phyloP scores from a whole-genome alignment of 2,888 invertebrate species.

The Pristionchus entomophagus region DNA sequence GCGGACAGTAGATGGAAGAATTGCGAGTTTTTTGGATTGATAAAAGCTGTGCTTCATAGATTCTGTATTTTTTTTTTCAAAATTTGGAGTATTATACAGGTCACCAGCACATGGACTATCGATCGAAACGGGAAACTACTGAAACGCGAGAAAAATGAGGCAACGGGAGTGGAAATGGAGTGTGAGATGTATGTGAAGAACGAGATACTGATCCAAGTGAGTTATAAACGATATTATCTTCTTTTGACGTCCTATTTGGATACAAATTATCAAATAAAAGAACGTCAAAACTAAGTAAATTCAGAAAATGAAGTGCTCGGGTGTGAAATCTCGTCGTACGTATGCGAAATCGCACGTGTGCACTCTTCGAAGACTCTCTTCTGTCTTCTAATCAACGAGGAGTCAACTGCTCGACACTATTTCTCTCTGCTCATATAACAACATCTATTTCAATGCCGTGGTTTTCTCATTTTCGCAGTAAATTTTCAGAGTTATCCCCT shows the following conservation, averaged over 20 bases:
- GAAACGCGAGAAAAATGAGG: neutral
- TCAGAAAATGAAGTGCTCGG: slow-evolving; percentile 31
- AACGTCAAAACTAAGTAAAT: neutral
- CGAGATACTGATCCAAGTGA: neutral
- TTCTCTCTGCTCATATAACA: no score
- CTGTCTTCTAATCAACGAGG: neutral
- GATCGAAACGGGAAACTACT: neutral
- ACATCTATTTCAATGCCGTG: no score
- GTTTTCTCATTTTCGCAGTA: neutral
- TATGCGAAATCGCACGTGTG: neutral
- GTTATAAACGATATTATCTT: neutral
- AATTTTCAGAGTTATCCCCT: no score
- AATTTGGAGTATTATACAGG: neutral
- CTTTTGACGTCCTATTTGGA: no score
- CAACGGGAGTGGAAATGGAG: neutral
- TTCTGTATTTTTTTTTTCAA: no score
- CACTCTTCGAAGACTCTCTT: neutral
- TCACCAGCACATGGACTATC: neutral
- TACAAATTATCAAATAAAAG: neutral
- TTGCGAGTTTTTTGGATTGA: neutral
- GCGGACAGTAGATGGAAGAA: slow-evolving; percentile 4
- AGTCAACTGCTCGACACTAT: no score
- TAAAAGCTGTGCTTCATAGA: no score
- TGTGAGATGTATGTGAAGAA: neutral
- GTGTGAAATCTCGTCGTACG: neutral